phyloP scores from a whole-genome alignment of 2,888 invertebrate species.

The Epinotia demarniana region DNA sequence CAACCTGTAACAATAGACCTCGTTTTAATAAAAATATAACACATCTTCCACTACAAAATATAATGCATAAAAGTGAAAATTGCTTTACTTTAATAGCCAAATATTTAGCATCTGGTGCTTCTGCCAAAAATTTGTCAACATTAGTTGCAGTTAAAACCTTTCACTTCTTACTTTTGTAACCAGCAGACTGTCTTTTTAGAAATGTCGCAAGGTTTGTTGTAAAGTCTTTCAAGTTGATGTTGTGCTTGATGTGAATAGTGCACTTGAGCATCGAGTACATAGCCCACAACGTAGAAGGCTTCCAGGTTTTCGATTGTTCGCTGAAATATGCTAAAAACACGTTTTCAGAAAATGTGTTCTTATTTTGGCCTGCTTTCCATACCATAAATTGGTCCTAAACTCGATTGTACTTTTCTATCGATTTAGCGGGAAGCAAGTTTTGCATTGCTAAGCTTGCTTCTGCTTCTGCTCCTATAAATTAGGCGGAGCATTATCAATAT shows the following conservation, averaged over 20 bases:
- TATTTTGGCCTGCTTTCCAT: no score
- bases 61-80: background rate
- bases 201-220: background rate
- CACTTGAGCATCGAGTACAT: constrained; percentile 18
- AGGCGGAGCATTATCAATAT: no score
- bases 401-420: no score
- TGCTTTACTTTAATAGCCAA: constrained; percentile 3
- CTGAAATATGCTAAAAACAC: background rate
- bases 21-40: background rate
- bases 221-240: background rate
- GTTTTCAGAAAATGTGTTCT: background rate
- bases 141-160: background rate
- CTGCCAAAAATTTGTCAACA: background rate
- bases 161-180: constrained; percentile 6
- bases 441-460: no score
- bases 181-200: constrained; percentile 14
- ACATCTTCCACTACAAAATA: background rate
- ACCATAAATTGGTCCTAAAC: no score
- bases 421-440: no score
- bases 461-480: no score
- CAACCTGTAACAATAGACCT: no score
- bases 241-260: no score
- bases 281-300: background rate
- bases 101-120: constrained; percentile 14
- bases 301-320: background rate